Evolutionary conservation across 2,797 vertebrate genomes (phyloP).

Genomic region (Sebastes taczanowskii): DNA sequence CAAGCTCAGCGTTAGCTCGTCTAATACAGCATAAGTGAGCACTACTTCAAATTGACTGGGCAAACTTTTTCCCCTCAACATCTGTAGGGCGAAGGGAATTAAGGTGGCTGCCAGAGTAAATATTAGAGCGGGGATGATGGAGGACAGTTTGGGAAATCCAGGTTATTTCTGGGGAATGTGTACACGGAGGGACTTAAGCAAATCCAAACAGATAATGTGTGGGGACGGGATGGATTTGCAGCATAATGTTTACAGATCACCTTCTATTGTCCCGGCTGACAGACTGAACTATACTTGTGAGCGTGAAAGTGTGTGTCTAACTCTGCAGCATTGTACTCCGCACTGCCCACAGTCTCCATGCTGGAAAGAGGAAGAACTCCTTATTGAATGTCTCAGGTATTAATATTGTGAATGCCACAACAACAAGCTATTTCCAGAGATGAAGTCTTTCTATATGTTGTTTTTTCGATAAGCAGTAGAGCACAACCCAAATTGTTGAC

Average conservation of each 20-base stretch:
- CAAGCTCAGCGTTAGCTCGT: constrained; percentile 8
- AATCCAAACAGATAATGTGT: constrained; percentile 41
- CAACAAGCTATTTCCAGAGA: neutral
- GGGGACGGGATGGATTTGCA: constrained; percentile 34
- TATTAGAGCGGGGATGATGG: constrained; percentile 42
- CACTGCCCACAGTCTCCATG: neutral
- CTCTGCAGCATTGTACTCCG: neutral
- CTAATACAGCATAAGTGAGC: neutral
- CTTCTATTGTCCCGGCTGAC: constrained; percentile 39
- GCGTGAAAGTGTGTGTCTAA: neutral
- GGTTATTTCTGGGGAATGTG: constrained; percentile 36
- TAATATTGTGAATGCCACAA: neutral
- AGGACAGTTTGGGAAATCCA: constrained; percentile 34
- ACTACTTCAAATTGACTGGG: constrained; percentile 11
- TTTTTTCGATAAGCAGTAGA: constrained; percentile 1
- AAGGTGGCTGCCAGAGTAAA: constrained; percentile 40
- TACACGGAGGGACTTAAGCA: constrained; percentile 30
- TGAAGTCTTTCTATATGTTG: neutral
- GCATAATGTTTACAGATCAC: constrained; percentile 43
- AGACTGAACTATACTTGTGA: neutral
- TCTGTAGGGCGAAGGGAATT: constrained; percentile 34
- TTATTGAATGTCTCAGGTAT: neutral
- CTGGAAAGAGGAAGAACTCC: neutral
- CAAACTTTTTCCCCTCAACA: constrained; percentile 35
- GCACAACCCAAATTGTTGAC: neutral